phyloP scores from a whole-genome alignment of 2,113 vertebrate genomes.

The Sorex fumeus region DNA sequence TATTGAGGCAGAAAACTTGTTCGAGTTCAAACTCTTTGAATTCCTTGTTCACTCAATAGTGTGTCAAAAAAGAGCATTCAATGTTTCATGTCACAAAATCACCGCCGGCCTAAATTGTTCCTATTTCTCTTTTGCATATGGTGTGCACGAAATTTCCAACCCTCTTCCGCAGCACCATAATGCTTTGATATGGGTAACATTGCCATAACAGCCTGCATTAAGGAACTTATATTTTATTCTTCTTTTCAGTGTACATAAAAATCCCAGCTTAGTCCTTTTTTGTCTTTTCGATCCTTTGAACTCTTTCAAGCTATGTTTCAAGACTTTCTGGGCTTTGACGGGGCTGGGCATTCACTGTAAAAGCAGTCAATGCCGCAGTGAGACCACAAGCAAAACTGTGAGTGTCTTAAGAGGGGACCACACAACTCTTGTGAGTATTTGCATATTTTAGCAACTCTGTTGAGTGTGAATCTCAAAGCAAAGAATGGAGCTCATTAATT shows the following conservation, averaged over 20 bases:
- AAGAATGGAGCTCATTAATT: constrained; percentile 89
- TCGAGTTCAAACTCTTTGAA: constrained; percentile 99
- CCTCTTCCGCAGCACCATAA: constrained; percentile 93
- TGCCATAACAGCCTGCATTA: constrained; percentile 97
- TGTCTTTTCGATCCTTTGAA: constrained; percentile 99
- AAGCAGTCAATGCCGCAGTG: constrained; percentile 98
- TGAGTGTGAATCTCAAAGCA: constrained; percentile 91
- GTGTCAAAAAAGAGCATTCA: constrained; percentile 99
- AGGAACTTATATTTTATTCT: constrained; percentile 99
- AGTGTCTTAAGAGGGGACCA: constrained; percentile 99
- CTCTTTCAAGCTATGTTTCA: constrained; percentile 98
- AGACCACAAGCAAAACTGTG: constrained; percentile 99
- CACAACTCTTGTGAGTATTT: constrained; percentile 97
- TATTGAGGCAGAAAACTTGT: constrained; percentile 99
- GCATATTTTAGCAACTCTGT: constrained; percentile 97
- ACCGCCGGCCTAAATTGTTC: constrained; percentile 93
- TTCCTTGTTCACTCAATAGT: constrained; percentile 98
- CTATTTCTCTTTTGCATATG: constrained; percentile 95
- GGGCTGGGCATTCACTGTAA: constrained; percentile 99
- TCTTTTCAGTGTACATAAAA: constrained; percentile 99
- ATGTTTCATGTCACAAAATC: constrained; percentile 96
- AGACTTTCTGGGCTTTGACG: constrained; percentile 98
- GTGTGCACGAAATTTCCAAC: constrained; percentile 91
- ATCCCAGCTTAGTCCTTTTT: constrained; percentile 99
- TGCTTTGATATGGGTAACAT: constrained; percentile 96